These are phyloP conservation scores for Cyclura pinguis DNA, from an alignment of 2,797 vertebrate genomes.

Conservation along the genomic window DNA sequence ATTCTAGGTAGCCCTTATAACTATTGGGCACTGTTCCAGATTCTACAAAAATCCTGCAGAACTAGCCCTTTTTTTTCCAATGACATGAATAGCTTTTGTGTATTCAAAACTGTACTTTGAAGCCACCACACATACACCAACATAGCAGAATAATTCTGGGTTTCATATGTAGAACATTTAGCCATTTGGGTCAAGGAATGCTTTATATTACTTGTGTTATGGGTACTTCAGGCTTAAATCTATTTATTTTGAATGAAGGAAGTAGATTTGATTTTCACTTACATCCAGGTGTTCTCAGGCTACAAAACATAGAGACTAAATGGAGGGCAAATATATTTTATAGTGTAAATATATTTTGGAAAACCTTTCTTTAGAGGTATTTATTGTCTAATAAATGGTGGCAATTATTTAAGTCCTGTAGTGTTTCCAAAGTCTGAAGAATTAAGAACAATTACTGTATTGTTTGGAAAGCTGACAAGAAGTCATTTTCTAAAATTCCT, in stretches of 20 bases:
- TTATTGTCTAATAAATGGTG: neutral
- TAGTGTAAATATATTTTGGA: neutral
- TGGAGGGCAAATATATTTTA: neutral
- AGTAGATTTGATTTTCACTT: neutral
- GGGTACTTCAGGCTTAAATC: neutral
- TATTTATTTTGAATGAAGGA: slow-evolving; percentile 2
- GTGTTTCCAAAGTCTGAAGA: neutral
- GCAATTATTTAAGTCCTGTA: neutral
- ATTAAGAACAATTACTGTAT: neutral
- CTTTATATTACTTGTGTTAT: slow-evolving; percentile 21
- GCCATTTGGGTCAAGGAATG: slow-evolving; percentile 38
- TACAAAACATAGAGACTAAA: neutral
- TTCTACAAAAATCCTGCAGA: neutral
- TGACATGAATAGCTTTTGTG: neutral
- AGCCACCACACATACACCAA: neutral
- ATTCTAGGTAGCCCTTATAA: slow-evolving; percentile 28
- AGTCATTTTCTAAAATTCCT: neutral
- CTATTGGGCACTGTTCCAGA: neutral
- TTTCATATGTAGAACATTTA: slow-evolving; percentile 42
- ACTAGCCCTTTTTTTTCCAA: neutral
- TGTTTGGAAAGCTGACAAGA: neutral
- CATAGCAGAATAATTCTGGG: neutral
- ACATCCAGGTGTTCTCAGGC: neutral
- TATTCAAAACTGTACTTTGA: neutral
- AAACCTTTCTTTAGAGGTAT: neutral